phyloP scores from a whole-genome alignment of 2,797 vertebrate species.

The Poecilia picta region DNA sequence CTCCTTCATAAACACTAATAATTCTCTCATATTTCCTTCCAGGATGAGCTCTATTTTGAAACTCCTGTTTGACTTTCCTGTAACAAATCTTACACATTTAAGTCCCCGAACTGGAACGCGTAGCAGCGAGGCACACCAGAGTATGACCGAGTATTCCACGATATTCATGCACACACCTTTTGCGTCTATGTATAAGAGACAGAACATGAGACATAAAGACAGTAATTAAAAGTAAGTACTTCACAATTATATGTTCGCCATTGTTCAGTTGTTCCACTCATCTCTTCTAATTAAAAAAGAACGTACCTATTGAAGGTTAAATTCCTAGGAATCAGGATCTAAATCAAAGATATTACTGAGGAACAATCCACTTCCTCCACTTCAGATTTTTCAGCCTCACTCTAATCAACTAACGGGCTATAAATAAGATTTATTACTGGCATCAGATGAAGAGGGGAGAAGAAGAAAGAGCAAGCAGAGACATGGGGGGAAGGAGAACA shows the following conservation, averaged over 20 bases:
- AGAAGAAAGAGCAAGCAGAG: conserved; percentile 38
- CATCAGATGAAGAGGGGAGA: conserved; percentile 56
- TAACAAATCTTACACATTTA: conserved; percentile 51
- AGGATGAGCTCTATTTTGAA: conserved; percentile 41
- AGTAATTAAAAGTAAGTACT: conserved; percentile 26
- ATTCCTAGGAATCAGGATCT: conserved; percentile 71
- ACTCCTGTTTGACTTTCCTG: conserved; percentile 44
- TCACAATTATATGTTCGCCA: conserved; percentile 29
- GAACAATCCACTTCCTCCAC: conserved; percentile 61
- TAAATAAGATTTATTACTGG: conserved; percentile 80
- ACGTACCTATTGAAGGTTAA: conserved; percentile 62
- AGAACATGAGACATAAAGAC: conserved; percentile 25
- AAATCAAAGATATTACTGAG: conserved; percentile 69
- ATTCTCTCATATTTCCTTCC: conserved; percentile 40
- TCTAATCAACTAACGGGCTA: conserved; percentile 71
- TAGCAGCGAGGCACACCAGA: conserved; percentile 27
- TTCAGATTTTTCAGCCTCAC: conserved; percentile 70
- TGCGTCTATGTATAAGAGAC: conserved; percentile 28
- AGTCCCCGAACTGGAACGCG: conserved; percentile 40
- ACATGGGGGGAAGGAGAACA: conserved; percentile 40
- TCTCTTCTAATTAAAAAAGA: conserved; percentile 30
- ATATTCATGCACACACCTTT: conserved; percentile 45
- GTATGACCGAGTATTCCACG: conserved; percentile 41
- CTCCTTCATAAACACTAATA: conserved; percentile 24
- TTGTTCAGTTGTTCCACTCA: conserved; percentile 28